A percentile compares a stretch with the other conserved stretches of the same genome.
Conservation (phyloP, 2,888 invertebrate species). For the Invenusta paracnida region DNA sequence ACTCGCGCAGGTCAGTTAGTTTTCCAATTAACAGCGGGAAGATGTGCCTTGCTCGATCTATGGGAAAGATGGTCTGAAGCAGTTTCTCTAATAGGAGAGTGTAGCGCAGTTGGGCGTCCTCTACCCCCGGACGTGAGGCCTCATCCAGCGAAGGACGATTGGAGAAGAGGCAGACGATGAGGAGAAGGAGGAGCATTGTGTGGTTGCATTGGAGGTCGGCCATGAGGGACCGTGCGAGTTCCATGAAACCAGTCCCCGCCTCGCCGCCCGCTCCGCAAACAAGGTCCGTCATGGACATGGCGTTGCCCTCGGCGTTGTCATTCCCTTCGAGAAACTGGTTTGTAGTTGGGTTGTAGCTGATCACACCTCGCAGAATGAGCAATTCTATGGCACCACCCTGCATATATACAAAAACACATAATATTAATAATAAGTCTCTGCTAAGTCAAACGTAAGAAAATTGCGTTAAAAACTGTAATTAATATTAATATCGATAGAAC, state of each 20-base stretch:
- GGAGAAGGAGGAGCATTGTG: constrained; percentile 82
- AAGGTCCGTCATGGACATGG: constrained; percentile 29
- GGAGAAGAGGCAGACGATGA: constrained; percentile 83
- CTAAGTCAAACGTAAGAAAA: too few species aligned
- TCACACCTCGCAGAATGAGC: constrained; percentile 86
- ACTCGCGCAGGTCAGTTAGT: constrained; percentile 71
- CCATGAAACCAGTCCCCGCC: constrained; percentile 16
- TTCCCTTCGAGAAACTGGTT: constrained; percentile 74
- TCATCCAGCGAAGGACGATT: constrained; percentile 69
- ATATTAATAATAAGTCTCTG: too few species aligned
- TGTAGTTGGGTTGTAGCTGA: constrained; percentile 83
- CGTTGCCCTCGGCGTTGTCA: constrained; percentile 61
- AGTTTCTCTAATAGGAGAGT: constrained; percentile 56
- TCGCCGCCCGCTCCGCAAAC: constrained; percentile 28
- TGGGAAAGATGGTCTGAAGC: constrained; percentile 55
- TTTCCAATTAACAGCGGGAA: constrained; percentile 72
- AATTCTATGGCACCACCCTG: constrained; percentile 94
- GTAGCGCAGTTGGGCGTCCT: constrained; percentile 58
- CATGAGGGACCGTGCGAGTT: constrained; percentile 63
- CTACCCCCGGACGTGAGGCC: constrained; percentile 54
- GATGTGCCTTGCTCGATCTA: constrained; percentile 51
- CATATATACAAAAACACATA: too few species aligned
- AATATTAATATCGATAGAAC: too few species aligned
- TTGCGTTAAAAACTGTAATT: too few species aligned
- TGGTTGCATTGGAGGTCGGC: constrained; percentile 80